A percentile compares a stretch with the other conserved stretches of the same genome.
Evolutionary conservation across 2,888 invertebrate genomes (phyloP).

Genomic region (Callyntrura sp.): DNA sequence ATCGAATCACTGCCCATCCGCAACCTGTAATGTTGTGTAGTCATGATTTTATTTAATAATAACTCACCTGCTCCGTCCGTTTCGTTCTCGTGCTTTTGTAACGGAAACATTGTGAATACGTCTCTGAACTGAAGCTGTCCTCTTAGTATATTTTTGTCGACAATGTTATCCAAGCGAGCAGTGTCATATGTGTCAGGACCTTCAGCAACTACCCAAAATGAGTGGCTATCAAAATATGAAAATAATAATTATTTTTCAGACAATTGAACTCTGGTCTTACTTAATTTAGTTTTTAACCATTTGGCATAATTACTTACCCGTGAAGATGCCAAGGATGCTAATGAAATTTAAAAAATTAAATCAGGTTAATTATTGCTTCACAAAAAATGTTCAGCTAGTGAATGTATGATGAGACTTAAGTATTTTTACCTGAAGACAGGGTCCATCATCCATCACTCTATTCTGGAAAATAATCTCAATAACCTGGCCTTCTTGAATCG

Average conservation of each 20-base stretch:
- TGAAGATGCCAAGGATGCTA: constrained; percentile 81
- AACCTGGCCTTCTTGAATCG: constrained; percentile 65
- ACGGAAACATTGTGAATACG: constrained; percentile 77
- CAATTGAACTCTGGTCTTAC: no score
- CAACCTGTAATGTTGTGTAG: no score
- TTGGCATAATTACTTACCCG: constrained; percentile 63
- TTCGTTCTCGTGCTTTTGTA: constrained; percentile 59
- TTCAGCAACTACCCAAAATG: constrained; percentile 78
- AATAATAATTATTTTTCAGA: no score
- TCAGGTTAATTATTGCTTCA: no score
- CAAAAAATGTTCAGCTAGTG: no score
- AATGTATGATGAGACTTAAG: not conserved
- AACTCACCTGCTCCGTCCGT: constrained; percentile 69
- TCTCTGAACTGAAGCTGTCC: constrained; percentile 74
- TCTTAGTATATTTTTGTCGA: constrained; percentile 56
- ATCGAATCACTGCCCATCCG: constrained; percentile 79
- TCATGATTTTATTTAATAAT: no score
- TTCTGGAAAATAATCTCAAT: constrained; percentile 81
- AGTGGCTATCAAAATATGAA: constrained; percentile 63
- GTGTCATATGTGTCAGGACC: constrained; percentile 71
- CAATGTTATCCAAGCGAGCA: constrained; percentile 3
- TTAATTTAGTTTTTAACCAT: no score
- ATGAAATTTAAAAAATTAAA: constrained; percentile 53
- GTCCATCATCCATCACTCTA: constrained; percentile 76
- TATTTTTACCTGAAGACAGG: constrained; percentile 73